These are phyloP conservation scores for Pocillopora verrucosa DNA, from an alignment of 64 coral and sea anemone genomes.

Conservation along the genomic window DNA sequence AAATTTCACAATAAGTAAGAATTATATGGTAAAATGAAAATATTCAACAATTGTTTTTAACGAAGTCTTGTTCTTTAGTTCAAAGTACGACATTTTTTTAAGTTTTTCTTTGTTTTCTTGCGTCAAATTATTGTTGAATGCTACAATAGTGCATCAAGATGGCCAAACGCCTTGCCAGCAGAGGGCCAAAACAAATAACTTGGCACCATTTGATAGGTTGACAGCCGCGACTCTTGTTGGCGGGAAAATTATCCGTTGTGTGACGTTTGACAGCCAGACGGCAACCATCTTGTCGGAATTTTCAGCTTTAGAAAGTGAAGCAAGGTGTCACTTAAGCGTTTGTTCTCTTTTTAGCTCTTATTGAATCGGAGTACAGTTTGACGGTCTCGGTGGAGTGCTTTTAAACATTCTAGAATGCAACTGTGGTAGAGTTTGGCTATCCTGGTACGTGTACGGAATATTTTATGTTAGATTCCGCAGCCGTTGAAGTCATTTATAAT, in stretches of 20 bases:
- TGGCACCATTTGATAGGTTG: neutral
- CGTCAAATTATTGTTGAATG: too few species aligned
- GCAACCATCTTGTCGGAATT: neutral
- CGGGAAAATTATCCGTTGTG: neutral
- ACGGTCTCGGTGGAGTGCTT: neutral
- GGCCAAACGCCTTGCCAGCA: too few species aligned
- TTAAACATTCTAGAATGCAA: neutral
- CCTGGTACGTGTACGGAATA: neutral
- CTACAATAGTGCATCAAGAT: too few species aligned
- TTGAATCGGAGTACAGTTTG: neutral
- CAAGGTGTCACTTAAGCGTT: neutral
- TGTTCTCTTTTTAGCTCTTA: neutral
- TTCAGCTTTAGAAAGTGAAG: neutral
- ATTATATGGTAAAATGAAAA: too few species aligned
- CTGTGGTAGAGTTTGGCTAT: neutral
- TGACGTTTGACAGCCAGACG: neutral
- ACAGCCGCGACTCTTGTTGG: neutral
- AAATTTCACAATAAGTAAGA: too few species aligned
- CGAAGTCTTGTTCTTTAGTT: too few species aligned
- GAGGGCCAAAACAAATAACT: neutral
- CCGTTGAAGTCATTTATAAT: neutral
- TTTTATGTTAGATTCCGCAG: neutral
- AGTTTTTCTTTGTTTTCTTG: too few species aligned
- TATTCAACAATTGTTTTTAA: too few species aligned
- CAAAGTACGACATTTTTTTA: too few species aligned